Base-by-base conservation (phyloP, 2,888 invertebrate genomes). In the Strigamia transsilvanica region DNA sequence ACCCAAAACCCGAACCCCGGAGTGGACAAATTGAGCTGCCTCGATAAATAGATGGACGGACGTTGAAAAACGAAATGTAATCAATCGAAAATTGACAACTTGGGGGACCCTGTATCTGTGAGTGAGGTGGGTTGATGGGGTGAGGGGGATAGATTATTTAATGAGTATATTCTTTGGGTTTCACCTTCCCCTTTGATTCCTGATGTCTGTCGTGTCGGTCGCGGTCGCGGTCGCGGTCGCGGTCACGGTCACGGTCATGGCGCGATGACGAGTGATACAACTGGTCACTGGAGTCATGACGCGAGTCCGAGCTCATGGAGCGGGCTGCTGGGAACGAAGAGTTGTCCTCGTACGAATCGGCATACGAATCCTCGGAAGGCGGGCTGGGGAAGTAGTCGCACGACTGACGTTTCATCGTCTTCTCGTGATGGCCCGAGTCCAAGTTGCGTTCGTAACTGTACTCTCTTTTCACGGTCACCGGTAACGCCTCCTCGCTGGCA, bases 401-500 rank as follows among this genome's bases (percentile, higher is more conserved):
- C 13, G 84, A 83, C 46, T 85, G 84, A 21, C 84, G 83, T 80
- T 85, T 85, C 79, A 85, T 79, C n/a, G 83, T 82, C 83, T 85
- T 85, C 38, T 85, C 85, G 51, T 83, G 83, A 41, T 82, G 84
- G 21, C 84, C 84, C 79, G 82, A 84, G 80, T 85, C 84, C n/a
- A 85, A 81, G 73, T 85, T 85, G 18, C 84, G 81, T 51, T 85
- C 84, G 81, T 83, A 84, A 42, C 82, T 83, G 81, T 85, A 84
- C 80, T 85, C 85, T 18, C 84, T 82, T 80, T 85, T 84, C 78
- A 82, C 83, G 6, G 85, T 84, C 42, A 84, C 84, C 12, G 85
- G 84, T 42, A 85, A 82, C 41, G 85, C 85, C 82, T 85, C 85
- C 66, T 85, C 85, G 82, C 85, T 85, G 7, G 85, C 85, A 84